phyloP scores from a whole-genome alignment of 2,797 vertebrate genomes.

The Caiman crocodilus region DNA sequence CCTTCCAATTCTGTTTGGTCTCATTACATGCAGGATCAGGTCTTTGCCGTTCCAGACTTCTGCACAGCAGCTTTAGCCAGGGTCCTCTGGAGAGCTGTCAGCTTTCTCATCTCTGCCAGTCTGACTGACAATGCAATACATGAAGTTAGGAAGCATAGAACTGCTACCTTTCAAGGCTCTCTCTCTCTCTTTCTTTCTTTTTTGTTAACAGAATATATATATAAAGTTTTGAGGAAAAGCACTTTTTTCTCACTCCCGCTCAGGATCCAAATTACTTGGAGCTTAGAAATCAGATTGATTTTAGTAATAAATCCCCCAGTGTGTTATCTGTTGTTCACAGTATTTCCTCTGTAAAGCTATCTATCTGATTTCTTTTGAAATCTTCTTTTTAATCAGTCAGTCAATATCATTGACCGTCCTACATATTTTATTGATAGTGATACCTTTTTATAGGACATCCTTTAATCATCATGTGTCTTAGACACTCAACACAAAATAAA shows the following conservation, averaged over 20 bases:
- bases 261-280: conserved; percentile 52
- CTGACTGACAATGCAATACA: conserved; percentile 71
- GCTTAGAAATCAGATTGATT: conserved; percentile 54
- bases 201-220: neutral
- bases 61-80: conserved; percentile 61
- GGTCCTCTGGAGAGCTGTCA: conserved; percentile 79
- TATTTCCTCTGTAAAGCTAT: conserved; percentile 50
- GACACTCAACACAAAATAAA: neutral
- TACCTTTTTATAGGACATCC: conserved; percentile 6
- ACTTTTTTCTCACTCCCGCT: conserved; percentile 13
- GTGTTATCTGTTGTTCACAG: conserved; percentile 45
- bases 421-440: neutral
- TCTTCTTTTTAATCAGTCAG: conserved; percentile 48
- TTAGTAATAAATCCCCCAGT: conserved; percentile 59
- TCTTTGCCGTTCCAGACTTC: conserved; percentile 78
- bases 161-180: conserved; percentile 60
- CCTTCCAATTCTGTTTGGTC: conserved; percentile 71
- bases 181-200: neutral
- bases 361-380: conserved; percentile 38
- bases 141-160: conserved; percentile 67
- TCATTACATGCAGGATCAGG: conserved; percentile 83
- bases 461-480: rapidly evolving
- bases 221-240: neutral
- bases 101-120: conserved; percentile 71
- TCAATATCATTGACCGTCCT: conserved; percentile 43